A percentile compares a stretch with the other conserved stretches of the same genome.
phyloP scores from a whole-genome alignment of 2,797 vertebrate genomes.

The Anguilla anguilla region DNA sequence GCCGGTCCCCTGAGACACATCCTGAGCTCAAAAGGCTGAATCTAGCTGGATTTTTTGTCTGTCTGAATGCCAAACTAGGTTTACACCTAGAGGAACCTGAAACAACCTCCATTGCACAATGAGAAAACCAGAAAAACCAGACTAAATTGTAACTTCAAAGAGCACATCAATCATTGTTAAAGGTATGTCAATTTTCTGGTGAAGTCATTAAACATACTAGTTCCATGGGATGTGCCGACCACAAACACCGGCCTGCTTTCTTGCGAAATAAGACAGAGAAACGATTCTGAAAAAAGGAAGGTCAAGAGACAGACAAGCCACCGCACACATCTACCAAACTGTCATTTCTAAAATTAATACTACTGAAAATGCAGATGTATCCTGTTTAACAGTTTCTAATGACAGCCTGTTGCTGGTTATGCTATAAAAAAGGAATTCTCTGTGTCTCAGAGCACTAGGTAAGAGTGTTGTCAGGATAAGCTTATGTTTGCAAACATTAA shows the following conservation, averaged over 20 bases:
- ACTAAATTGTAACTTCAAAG: conserved; percentile 43
- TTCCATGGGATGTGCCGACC: background rate
- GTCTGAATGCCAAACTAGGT: conserved; percentile 22
- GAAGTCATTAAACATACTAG: background rate
- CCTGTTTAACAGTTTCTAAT: background rate
- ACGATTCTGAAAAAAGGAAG: no score
- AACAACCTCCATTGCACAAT: conserved; percentile 19
- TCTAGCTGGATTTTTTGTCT: conserved; percentile 21
- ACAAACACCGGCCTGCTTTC: no score
- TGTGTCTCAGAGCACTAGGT: no score
- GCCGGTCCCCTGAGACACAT: conserved; percentile 34
- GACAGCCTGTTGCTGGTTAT: no score
- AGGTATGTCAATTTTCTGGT: background rate
- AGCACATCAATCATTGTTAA: conserved; percentile 17
- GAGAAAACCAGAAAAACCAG: background rate
- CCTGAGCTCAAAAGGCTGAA: conserved; percentile 31
- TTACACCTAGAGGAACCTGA: conserved; percentile 39
- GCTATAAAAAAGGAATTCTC: no score
- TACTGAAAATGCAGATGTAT: no score
- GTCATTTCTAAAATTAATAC: no score
- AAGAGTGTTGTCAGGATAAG: no score
- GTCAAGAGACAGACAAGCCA: no score
- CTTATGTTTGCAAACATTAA: no score
- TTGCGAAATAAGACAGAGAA: no score
- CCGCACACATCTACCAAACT: no score